Evolutionary conservation across 2,113 vertebrate genomes (phyloP), one percentile per base, ranked within the genome.

Genomic region (Sinosuthora webbiana): DNA sequence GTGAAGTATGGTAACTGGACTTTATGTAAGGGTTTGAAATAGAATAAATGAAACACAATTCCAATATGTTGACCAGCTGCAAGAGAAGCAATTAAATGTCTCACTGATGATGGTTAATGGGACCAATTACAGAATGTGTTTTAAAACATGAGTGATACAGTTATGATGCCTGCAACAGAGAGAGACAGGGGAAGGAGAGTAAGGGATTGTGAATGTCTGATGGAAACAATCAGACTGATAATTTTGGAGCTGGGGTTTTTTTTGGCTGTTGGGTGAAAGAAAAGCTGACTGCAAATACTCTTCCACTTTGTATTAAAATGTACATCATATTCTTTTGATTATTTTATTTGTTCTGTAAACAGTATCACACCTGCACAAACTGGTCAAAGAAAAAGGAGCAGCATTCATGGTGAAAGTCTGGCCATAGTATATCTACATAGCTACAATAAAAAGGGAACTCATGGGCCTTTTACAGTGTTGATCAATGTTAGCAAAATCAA

Each of bases 81-180:
- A 90, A 53, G 88, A 91, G 59, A 84, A 77, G 65, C 47, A 95
- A 94, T 95, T 95, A 95, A 95, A 94, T 89, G 53, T 96, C 83
- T 87, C 55, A 83, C 55, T 94, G 86, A 84, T 95, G 47, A 71
- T 71, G 71, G 65, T 68, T 95, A 96, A 96, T 95, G 69, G 73
- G 44, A 56, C 35, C 74, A 89, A 87, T 96, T 95, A 95, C 41
- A 87, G 37, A 91, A 63, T 30, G 25, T 68, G 49, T 71, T 97
- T 92, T 93, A 87, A 93, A 93, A 89, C 63, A 37, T 57, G 59
- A 53, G 47, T 75, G 52, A 23, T 80, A 57, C 8, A 84, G 52
- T 94, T 94, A 79, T 39, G 64, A 59, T 41, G 37, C 10, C 44
- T 74, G 52, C 1, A 39, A 67, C 41, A 55, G 39, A 74, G 30